phyloP scores from a whole-genome alignment of 2,113 vertebrate genomes.

The Kryptolebias marmoratus region DNA sequence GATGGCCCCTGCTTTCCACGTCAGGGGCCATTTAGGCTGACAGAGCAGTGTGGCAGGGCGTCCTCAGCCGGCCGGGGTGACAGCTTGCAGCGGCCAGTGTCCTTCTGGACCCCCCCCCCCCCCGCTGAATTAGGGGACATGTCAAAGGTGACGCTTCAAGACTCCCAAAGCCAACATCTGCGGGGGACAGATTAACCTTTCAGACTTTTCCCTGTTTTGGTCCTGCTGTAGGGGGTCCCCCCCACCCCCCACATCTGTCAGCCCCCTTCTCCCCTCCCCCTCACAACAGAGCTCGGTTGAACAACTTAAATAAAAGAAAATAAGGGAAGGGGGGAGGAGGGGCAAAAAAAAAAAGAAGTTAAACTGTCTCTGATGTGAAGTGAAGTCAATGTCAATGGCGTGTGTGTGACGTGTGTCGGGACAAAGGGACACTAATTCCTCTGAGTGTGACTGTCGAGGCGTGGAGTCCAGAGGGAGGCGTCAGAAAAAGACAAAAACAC shows the following conservation, averaged over 20 bases:
- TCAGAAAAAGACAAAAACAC: constrained; percentile 35
- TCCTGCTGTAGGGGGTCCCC: constrained; percentile 67
- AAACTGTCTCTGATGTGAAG: constrained; percentile 81
- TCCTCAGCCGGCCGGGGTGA: constrained; percentile 78
- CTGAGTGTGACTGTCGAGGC: constrained; percentile 68
- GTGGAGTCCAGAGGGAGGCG: constrained; percentile 45
- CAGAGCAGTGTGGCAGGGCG: constrained; percentile 69
- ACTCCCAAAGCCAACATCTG: constrained; percentile 90
- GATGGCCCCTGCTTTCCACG: constrained; percentile 26
- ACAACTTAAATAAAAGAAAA: constrained; percentile 76
- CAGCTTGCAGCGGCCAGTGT: constrained; percentile 88
- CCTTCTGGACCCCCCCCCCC: constrained; percentile 79
- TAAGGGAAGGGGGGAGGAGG: constrained; percentile 15
- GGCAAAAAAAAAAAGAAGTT: constrained; percentile 64
- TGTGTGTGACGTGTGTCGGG: constrained; percentile 80
- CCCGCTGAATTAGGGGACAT: constrained; percentile 81
- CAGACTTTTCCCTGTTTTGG: constrained; percentile 86
- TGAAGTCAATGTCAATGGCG: constrained; percentile 80
- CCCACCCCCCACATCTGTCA: constrained; percentile 83
- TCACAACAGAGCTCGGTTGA: constrained; percentile 77
- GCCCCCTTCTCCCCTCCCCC: constrained; percentile 68
- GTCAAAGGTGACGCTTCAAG: constrained; percentile 94
- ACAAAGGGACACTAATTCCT: constrained; percentile 73
- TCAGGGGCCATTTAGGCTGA: constrained; percentile 69
- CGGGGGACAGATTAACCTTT: constrained; percentile 88